Conservation (phyloP, 2,797 vertebrate genomes). For the Kryptopterus vitreolus region DNA sequence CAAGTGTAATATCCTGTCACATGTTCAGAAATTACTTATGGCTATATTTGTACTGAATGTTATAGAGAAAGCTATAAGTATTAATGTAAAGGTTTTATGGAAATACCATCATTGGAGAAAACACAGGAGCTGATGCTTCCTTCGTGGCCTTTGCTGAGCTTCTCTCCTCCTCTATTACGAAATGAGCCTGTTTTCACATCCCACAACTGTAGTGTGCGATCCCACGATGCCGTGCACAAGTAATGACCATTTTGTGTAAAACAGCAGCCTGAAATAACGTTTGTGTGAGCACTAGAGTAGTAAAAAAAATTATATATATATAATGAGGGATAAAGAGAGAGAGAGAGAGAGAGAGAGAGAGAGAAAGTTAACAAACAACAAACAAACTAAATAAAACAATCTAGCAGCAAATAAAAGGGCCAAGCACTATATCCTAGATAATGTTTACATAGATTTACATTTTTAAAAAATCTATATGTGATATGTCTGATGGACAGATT, state of each 20-base stretch:
- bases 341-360: not conserved
- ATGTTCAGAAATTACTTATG: not conserved
- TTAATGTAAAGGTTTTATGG: not conserved
- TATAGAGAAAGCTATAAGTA: not conserved
- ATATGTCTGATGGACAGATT: not conserved
- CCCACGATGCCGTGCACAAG: constrained; percentile 80
- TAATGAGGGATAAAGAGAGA: not conserved
- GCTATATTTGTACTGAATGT: not conserved
- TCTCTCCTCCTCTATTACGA: constrained; percentile 60
- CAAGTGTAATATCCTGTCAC: not conserved
- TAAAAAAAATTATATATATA: not conserved
- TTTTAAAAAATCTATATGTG: not conserved
- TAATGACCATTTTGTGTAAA: constrained; percentile 73
- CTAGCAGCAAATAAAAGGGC: not conserved
- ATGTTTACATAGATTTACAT: not conserved
- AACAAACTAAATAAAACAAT: not conserved
- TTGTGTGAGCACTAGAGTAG: constrained; percentile 70
- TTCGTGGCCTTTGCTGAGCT: constrained; percentile 64
- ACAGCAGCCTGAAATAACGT: constrained; percentile 75
- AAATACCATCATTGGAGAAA: constrained; percentile 72
- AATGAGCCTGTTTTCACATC: constrained; percentile 71
- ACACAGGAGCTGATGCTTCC: constrained; percentile 76
- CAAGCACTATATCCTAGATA: not conserved
- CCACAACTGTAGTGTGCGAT: constrained; percentile 78
- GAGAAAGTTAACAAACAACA: not conserved